Evolutionary conservation across 2,888 invertebrate species (phyloP), one percentile per base, ranked within the genome.

Genomic region (Brachypalpus laphriformis): DNA sequence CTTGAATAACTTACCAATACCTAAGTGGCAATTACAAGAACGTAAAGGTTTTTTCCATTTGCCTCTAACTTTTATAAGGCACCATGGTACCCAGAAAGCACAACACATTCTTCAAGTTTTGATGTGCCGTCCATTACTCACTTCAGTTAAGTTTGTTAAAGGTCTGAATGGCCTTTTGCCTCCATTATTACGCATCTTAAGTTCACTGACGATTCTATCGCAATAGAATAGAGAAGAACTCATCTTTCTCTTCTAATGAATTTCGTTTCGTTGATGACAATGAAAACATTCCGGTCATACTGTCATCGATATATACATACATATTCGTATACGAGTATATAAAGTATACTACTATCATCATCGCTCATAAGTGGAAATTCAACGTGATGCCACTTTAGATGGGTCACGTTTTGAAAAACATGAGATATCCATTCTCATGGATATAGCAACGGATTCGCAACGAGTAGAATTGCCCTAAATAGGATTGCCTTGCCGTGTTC

Each of bases 331-430:
- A 28, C n/a, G 14, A 25, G 34, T 34, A 34, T 3, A 28, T 28
- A 28, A n/a, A 5, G 8, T 22, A 11, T 9, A n/a, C 4, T 18
- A 16, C 25, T 47, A 49, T 61, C 40, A 61, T 47, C 42, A 37
- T 34, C 37, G 3, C 22, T 31, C 42, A 63, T 45, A 74, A 54
- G 31, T 75, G 25, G 34, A 59, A 31, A 20, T 49, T 57, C 59
- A 59, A 68, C 66, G 76, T 68, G 66, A 68, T 49, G 51, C 42
- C 9, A 8, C 40, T 57, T 40, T 68, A 59, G 37, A 56, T 76
- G 59, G 66, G 66, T 76, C 59, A 76, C 76, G 76, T 68, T 68
- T 76, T 22, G 40, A 42, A 49, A 42, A 49, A 20, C 76, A 68
- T 63, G 42, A 49, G 57, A 37, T 20, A 49, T 16, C 18, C 37